Conservation (phyloP, 2,888 invertebrate species). For the Sarcophaga caerulescens region DNA sequence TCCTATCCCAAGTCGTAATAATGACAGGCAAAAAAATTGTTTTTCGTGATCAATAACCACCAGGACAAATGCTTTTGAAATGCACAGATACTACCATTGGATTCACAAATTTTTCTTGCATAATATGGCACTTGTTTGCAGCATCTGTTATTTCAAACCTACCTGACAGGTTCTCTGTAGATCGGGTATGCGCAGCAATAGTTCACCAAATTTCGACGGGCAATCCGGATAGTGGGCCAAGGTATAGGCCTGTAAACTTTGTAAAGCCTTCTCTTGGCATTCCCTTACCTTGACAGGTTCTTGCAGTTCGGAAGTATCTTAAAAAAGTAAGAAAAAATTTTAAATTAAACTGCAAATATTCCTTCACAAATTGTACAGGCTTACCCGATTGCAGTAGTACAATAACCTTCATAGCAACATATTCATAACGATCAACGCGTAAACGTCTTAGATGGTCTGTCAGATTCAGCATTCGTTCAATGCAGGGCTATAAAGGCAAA, state of each 20-base stretch:
- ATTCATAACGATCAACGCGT: slow-evolving; percentile 96
- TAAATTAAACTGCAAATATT: not conserved
- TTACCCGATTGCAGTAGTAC: slow-evolving; percentile 94
- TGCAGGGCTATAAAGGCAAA: slow-evolving; percentile 84
- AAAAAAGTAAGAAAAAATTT: not conserved
- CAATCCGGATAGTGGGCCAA: slow-evolving; percentile 93
- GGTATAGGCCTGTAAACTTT: slow-evolving; percentile 95
- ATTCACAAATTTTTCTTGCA: no score
- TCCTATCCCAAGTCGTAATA: no score
- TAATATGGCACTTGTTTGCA: no score
- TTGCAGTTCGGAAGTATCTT: slow-evolving; percentile 94
- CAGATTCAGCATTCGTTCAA: slow-evolving; percentile 96
- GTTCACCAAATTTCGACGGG: slow-evolving; percentile 97
- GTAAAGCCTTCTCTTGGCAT: slow-evolving; percentile 96
- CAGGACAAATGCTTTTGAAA: no score
- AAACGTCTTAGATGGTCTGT: slow-evolving; percentile 95
- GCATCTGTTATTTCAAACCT: slow-evolving; percentile 65
- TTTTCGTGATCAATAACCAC: no score
- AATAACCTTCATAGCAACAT: slow-evolving; percentile 97
- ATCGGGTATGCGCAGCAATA: slow-evolving; percentile 95
- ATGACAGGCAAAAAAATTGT: no score
- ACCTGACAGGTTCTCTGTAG: slow-evolving; percentile 97
- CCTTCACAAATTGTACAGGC: slow-evolving; percentile 29
- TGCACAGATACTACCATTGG: no score
- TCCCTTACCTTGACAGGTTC: slow-evolving; percentile 97